phyloP scores from a whole-genome alignment of 1,140 invertebrate species.

The Phymastichus coffea region DNA sequence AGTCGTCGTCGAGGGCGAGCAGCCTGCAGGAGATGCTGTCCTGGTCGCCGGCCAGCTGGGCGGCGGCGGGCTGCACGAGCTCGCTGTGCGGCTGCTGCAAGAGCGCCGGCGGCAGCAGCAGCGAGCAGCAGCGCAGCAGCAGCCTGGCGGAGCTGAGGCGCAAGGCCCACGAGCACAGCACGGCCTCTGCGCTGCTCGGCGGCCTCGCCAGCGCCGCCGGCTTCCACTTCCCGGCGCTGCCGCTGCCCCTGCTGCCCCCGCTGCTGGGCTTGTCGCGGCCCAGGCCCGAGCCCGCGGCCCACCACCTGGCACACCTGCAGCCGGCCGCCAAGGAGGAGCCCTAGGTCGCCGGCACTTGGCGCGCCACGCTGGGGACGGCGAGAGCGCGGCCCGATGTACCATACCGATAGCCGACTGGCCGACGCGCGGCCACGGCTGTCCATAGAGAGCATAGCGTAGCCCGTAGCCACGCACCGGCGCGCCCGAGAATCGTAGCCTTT shows the following conservation, averaged over 20 bases:
- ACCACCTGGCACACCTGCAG: conserved; percentile 45
- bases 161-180: conserved; percentile 89
- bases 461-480: too few species aligned
- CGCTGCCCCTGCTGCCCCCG: conserved; percentile 57
- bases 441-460: too few species aligned
- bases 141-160: conserved; percentile 83
- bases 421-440: too few species aligned
- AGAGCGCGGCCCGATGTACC: too few species aligned
- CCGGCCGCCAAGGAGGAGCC: conserved; percentile 52
- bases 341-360: conserved; percentile 28
- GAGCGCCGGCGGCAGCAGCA: conserved; percentile 37
- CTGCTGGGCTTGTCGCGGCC: conserved; percentile 50
- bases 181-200: conserved; percentile 65
- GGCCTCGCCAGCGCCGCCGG: conserved; percentile 57
- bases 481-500: too few species aligned
- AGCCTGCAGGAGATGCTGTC: conserved; percentile 52
- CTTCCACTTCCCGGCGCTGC: conserved; percentile 56
- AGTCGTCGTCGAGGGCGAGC: conserved; percentile 37
- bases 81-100: conserved; percentile 50
- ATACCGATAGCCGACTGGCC: too few species aligned
- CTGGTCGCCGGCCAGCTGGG: conserved; percentile 50
- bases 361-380: too few species aligned
- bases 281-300: conserved; percentile 46
- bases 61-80: conserved; percentile 24
- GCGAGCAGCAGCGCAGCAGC: conserved; percentile 57